These are phyloP conservation scores for Melanophora roralis DNA, from an alignment of 2,888 invertebrate genomes.

Conservation along the genomic window DNA sequence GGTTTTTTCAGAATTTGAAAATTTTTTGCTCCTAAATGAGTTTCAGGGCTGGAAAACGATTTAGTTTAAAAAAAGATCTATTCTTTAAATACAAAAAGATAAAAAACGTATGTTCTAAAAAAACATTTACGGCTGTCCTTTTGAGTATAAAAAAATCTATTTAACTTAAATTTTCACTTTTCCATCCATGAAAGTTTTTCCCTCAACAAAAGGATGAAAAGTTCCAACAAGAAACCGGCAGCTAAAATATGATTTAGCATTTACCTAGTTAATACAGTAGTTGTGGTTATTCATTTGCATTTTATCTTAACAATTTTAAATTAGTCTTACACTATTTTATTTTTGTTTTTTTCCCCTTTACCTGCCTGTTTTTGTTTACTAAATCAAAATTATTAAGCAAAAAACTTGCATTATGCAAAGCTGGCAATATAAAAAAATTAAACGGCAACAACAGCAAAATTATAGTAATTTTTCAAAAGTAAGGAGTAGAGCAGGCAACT, in stretches of 20 bases:
- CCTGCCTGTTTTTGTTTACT: constrained; percentile 28
- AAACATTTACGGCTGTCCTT: no score
- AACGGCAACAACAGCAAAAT: constrained; percentile 30
- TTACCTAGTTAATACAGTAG: constrained; percentile 31
- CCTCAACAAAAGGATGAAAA: background rate
- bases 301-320: constrained; percentile 62
- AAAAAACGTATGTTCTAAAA: no score
- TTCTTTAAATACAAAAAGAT: no score
- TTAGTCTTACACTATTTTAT: constrained; percentile 55
- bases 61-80: no score
- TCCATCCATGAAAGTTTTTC: background rate
- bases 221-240: constrained; percentile 1
- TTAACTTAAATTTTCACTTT: background rate
- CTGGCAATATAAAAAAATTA: background rate
- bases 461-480: constrained; percentile 49
- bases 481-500: constrained; percentile 26
- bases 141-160: no score
- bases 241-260: constrained; percentile 55
- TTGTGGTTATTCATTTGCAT: constrained; percentile 61
- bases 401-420: constrained; percentile 34
- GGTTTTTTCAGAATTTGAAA: background rate
- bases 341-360: background rate
- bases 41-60: background rate
- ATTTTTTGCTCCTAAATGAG: background rate
- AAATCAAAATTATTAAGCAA: constrained; percentile 53